Evolutionary conservation across 2,113 vertebrate genomes (phyloP).

Genomic region (Panthera uncia): DNA sequence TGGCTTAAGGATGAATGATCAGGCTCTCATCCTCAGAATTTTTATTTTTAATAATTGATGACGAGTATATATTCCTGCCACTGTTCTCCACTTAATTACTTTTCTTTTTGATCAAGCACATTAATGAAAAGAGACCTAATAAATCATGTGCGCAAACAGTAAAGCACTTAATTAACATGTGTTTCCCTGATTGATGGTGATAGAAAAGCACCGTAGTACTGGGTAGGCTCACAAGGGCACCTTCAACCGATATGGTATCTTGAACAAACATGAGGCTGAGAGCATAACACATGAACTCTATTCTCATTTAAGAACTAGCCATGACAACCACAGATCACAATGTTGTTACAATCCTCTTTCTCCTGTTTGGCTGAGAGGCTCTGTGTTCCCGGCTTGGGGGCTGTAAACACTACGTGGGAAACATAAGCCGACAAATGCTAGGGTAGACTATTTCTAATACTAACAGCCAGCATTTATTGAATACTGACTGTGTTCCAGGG

Average conservation of each 20-base stretch:
- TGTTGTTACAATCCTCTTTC: not conserved
- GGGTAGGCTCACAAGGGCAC: slow-evolving; percentile 76
- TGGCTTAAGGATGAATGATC: slow-evolving; percentile 74
- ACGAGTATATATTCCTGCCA: slow-evolving; percentile 75
- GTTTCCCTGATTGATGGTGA: slow-evolving; percentile 82
- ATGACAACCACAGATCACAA: not conserved
- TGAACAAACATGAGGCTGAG: not conserved
- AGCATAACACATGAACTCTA: not conserved
- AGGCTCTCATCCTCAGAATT: slow-evolving; percentile 77
- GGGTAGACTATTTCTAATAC: not conserved
- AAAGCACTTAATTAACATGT: slow-evolving; percentile 84
- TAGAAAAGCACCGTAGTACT: slow-evolving; percentile 65
- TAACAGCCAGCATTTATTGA: not conserved
- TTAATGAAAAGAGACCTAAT: slow-evolving; percentile 83
- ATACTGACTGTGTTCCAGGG: not conserved
- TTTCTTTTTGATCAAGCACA: slow-evolving; percentile 85
- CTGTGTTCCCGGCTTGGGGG: not conserved
- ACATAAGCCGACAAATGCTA: not conserved
- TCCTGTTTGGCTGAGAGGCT: not conserved
- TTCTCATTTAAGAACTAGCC: not conserved
- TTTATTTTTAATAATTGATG: slow-evolving; percentile 83
- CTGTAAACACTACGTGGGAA: not conserved
- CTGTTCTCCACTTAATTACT: slow-evolving; percentile 86
- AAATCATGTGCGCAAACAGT: slow-evolving; percentile 81
- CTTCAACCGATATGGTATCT: slow-evolving; percentile 52